Base-by-base conservation (phyloP, 2,113 vertebrate species). In the Oxyruncus cristatus region DNA sequence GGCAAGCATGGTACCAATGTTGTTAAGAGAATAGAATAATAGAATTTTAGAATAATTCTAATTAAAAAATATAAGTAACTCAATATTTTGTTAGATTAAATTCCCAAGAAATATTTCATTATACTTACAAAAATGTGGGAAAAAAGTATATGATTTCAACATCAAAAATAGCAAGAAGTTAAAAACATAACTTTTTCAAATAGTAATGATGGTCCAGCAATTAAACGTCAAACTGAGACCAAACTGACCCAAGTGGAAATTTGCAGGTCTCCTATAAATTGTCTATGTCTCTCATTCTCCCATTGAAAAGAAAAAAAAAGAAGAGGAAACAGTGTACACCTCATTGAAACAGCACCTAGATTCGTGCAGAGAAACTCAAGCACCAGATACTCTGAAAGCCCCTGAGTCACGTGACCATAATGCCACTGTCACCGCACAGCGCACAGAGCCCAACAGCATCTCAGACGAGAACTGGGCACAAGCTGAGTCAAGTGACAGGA, bases 361-460 rank as follows among this genome's bases (percentile, higher is more conserved):
- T 47, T 78, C 33, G 37, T 44, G 21, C 11, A 75, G 32, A 71
- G 55, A 41, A 83, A n/a, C 42, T 75, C 42, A 42, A 71, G 52
- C 4, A 76, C 8, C 23, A 61, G 33, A 72, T 20, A 20, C 44
- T 19, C 63, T 32, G 49, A 66, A 58, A 59, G 30, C 7, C 72
- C 6, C 3, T 1, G 8, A 52, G 15, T 56, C 50, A 26, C 0
- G 0, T 3, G 30, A 59, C 17, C 32, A 5, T 17, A 73, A n/a
- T 0, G 1, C 26, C 68, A 59, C n/a, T 8, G 22, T 17, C 5
- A 15, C 24, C 26, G 27, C 42, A 65, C 14, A 78, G 27, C 15
- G 80, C 6, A 5, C 14, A 78, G 44, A 67, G 32, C 1, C 20
- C 21, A 84, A 5, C 6, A 47, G 37, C 33, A 44, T 37, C 56